phyloP scores from a whole-genome alignment of 2,113 vertebrate genomes.

The Acanthochromis polyacanthus region DNA sequence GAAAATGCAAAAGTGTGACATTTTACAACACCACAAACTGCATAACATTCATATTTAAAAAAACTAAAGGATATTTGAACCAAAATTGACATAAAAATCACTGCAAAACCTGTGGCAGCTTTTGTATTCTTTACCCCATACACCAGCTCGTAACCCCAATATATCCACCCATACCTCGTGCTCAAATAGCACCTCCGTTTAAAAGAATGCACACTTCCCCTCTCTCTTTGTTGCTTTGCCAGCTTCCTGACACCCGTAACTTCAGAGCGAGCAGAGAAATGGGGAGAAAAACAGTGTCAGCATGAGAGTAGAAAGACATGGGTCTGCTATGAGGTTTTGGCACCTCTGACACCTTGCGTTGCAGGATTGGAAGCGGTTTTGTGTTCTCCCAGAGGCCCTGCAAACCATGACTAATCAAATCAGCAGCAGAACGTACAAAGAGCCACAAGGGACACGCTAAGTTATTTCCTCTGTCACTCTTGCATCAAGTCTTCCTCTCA shows the following conservation, averaged over 20 bases:
- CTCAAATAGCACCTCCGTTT: conserved; percentile 22
- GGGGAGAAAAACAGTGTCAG: conserved; percentile 36
- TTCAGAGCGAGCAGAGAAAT: conserved; percentile 33
- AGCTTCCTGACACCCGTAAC: conserved; percentile 50
- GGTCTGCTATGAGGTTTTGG: conserved; percentile 47
- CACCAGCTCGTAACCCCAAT: conserved; percentile 12
- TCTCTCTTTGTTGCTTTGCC: conserved; percentile 31
- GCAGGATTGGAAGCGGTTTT: conserved; percentile 61
- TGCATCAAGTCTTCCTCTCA: conserved; percentile 25
- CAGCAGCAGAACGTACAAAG: conserved; percentile 52
- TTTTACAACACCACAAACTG: neutral
- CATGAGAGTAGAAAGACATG: conserved; percentile 6
- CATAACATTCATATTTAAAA: conserved; percentile 4
- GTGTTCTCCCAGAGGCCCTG: conserved; percentile 34
- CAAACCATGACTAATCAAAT: conserved; percentile 72
- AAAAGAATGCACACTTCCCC: conserved; percentile 25
- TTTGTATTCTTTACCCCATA: conserved; percentile 2
- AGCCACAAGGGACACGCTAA: conserved; percentile 52
- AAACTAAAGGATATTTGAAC: conserved; percentile 7
- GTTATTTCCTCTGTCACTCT: conserved; percentile 44
- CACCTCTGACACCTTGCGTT: conserved; percentile 53
- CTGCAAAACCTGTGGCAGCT: neutral
- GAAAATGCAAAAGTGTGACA: conserved; percentile 4
- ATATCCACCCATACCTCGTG: conserved; percentile 41
- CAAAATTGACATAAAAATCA: conserved; percentile 31